Evolutionary conservation across 2,888 invertebrate species (phyloP), one percentile per base, ranked within the genome.

Genomic region (Melieria omissa): DNA sequence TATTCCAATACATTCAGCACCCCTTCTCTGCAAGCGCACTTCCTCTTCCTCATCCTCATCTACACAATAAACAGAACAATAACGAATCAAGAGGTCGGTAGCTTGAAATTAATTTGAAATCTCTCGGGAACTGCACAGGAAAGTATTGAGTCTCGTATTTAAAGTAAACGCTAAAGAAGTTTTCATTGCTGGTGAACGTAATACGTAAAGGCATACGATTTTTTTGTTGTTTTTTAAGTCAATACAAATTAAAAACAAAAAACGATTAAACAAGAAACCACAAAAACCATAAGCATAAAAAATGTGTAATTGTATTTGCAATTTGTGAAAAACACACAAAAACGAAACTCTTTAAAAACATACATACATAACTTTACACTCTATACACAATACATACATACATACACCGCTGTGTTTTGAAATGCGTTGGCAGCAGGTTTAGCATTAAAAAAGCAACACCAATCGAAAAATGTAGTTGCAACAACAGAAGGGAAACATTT

Each of bases 251-350:
- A 55, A n/a, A n/a, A 10, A 57, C 16, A 66, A 47, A 16, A 14
- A 57, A 57, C 41, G n/a, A 46, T 46, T 67, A 47, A 42, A 67
- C 60, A 41, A 60, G 45, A 12, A 60, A 67, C 29, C 29, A 57
- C 65, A 46, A 68, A 75, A 68, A 74, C 70, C 73, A 63, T 57
- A 68, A 72, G 73, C 66, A 68, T 76, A 75, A 74, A 75, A 79
- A 77, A 75, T 16, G 68, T 69, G 72, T 74, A 47, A 75, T 78
- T 72, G 70, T 65, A 69, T 74, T 75, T 63, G 73, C 75, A 75
- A 76, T 63, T 70, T 66, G 74, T 75, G 49, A 74, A 75, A 70
- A 68, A 16, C 54, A 54, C 74, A 77, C 71, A 75, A 71, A 72
- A 64, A 64, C 42, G 54, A 70, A 65, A 73, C 52, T 63, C 70